These are phyloP conservation scores for Unio pictorum DNA, from an alignment of 2,888 invertebrate species.

Conservation along the genomic window DNA sequence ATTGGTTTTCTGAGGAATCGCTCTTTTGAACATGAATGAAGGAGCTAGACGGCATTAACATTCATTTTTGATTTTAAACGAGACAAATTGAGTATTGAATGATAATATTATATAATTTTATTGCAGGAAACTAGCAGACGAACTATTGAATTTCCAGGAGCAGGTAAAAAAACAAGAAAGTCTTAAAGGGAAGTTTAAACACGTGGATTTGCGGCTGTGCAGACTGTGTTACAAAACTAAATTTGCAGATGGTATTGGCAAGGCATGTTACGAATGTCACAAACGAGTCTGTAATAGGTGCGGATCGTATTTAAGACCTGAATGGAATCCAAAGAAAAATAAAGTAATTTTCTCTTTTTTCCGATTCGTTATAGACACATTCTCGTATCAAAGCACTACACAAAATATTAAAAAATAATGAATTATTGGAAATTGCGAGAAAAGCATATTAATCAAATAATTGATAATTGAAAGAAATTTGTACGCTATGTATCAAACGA, in stretches of 20 bases:
- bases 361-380: too few relatives aligned
- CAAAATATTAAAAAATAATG: too few relatives aligned
- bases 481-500: too few relatives aligned
- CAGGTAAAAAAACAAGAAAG: conserved; percentile 42
- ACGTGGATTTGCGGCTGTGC: conserved; percentile 61
- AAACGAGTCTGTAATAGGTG: conserved; percentile 65
- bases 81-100: too few relatives aligned
- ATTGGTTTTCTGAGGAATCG: too few relatives aligned
- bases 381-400: too few relatives aligned
- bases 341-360: conserved; percentile 36
- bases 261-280: conserved; percentile 62
- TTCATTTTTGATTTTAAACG: background rate
- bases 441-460: too few relatives aligned
- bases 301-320: conserved; percentile 53
- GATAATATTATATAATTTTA: background rate
- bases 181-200: conserved; percentile 42
- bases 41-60: too few relatives aligned
- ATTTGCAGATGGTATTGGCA: conserved; percentile 64
- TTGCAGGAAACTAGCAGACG: conserved; percentile 46
- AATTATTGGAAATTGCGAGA: too few relatives aligned
- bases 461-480: too few relatives aligned
- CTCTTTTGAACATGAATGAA: too few relatives aligned
- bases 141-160: conserved; percentile 47
- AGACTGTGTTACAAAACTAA: conserved; percentile 66
- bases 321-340: conserved; percentile 46